Evolutionary conservation across 2,797 vertebrate species (phyloP).

Genomic region (Rousettus madagascariensis): DNA sequence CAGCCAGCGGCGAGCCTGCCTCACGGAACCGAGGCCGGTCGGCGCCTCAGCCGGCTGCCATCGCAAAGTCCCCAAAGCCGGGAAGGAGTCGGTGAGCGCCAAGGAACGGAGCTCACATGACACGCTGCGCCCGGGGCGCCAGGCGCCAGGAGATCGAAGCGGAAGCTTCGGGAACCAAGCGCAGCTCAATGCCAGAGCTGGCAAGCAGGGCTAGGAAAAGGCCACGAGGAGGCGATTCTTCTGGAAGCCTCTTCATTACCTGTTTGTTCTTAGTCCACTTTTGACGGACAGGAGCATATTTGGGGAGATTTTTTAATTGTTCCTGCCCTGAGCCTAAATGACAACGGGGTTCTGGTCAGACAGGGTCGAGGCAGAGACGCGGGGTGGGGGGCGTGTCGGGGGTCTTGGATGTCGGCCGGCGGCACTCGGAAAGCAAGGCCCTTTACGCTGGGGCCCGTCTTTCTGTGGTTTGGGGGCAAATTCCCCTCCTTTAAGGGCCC

Average conservation of each 20-base stretch:
- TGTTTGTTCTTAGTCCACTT: not conserved
- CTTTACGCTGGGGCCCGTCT: not conserved
- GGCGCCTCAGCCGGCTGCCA: not conserved
- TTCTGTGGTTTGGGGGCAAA: not conserved
- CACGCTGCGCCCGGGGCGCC: not conserved
- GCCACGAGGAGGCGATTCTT: not conserved
- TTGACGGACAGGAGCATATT: not conserved
- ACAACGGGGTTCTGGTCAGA: not conserved
- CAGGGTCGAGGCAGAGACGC: too few relatives aligned
- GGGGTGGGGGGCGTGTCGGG: too few relatives aligned
- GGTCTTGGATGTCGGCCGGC: not conserved
- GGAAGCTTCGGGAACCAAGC: not conserved
- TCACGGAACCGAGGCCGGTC: not conserved
- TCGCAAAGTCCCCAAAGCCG: not conserved
- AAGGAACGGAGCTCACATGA: not conserved
- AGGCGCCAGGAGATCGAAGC: not conserved
- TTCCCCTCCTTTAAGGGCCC: not conserved
- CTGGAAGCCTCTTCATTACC: not conserved
- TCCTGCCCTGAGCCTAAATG: not conserved
- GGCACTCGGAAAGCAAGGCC: accelerated
- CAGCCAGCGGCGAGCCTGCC: not conserved
- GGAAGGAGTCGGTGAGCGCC: conserved; percentile 18
- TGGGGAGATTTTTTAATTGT: not conserved
- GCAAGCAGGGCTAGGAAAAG: not conserved
- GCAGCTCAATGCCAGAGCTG: not conserved